Evolutionary conservation across 2,113 vertebrate species (phyloP).

Genomic region (Cottus gobio): DNA sequence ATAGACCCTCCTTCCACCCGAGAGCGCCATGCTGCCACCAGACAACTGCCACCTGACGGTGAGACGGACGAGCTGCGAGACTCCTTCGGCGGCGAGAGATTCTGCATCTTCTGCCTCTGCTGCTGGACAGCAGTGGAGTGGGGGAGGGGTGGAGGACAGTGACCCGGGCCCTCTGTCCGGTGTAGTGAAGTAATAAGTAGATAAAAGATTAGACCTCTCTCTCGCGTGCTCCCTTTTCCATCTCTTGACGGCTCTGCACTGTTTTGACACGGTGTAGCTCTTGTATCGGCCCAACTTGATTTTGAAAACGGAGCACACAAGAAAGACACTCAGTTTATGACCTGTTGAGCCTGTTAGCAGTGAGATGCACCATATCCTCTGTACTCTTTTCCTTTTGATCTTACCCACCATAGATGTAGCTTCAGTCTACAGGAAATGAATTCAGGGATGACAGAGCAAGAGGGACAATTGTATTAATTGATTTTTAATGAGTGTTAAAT

Average conservation of each 20-base stretch:
- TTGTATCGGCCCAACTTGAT: neutral
- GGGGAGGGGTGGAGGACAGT: conserved; percentile 37
- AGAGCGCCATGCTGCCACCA: conserved; percentile 33
- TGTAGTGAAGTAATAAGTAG: conserved; percentile 38
- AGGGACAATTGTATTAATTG: conserved; percentile 12
- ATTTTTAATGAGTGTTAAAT: conserved; percentile 34
- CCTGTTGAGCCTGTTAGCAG: conserved; percentile 25
- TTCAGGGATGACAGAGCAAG: conserved; percentile 27
- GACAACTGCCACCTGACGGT: conserved; percentile 5
- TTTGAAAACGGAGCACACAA: conserved; percentile 48
- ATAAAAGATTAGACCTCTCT: conserved; percentile 29
- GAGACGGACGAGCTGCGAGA: conserved; percentile 45
- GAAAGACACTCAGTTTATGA: conserved; percentile 37
- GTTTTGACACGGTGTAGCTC: neutral
- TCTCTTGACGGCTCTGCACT: neutral
- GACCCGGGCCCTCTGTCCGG: conserved; percentile 10
- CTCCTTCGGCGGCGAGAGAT: conserved; percentile 29
- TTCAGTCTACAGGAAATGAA: conserved; percentile 11
- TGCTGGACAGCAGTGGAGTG: conserved; percentile 38
- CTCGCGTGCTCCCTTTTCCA: conserved; percentile 55
- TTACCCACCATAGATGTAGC: conserved; percentile 26
- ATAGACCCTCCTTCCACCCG: conserved; percentile 36
- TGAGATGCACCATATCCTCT: conserved; percentile 19
- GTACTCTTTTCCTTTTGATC: conserved; percentile 22
- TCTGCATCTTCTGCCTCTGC: conserved; percentile 47